Evolutionary conservation across 2,797 vertebrate genomes (phyloP).

Genomic region (Pseudocheirus occidentalis): DNA sequence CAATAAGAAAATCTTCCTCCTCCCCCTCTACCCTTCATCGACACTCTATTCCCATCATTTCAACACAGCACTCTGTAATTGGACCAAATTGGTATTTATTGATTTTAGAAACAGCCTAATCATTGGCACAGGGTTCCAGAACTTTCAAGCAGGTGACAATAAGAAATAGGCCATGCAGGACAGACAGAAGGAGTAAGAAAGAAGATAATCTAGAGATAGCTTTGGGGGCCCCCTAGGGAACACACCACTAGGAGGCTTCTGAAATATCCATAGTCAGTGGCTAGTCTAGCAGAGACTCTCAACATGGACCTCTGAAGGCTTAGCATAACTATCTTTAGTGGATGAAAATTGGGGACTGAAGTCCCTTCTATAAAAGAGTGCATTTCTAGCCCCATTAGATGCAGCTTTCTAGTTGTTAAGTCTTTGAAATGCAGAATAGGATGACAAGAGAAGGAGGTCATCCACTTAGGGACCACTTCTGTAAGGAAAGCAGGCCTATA

Average conservation of each 20-base stretch:
- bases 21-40: neutral
- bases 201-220: neutral
- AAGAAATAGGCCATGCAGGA: constrained; percentile 5
- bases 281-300: neutral
- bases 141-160: constrained; percentile 62
- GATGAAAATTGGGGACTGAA: neutral
- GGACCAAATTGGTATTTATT: constrained; percentile 71
- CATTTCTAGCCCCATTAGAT: constrained; percentile 9
- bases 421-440: neutral
- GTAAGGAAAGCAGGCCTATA: neutral
- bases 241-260: neutral
- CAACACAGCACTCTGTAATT: neutral
- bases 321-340: neutral
- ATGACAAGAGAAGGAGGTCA: neutral
- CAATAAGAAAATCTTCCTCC: neutral
- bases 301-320: neutral
- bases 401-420: neutral
- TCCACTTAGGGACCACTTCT: neutral
- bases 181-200: neutral
- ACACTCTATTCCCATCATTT: too few relatives aligned
- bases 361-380: neutral
- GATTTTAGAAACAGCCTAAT: constrained; percentile 57
- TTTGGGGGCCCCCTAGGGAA: neutral
- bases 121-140: constrained; percentile 34
- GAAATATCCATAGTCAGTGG: neutral